These are phyloP conservation scores for Emmelina monodactyla DNA, from an alignment of 2,888 invertebrate genomes.

Conservation along the genomic window DNA sequence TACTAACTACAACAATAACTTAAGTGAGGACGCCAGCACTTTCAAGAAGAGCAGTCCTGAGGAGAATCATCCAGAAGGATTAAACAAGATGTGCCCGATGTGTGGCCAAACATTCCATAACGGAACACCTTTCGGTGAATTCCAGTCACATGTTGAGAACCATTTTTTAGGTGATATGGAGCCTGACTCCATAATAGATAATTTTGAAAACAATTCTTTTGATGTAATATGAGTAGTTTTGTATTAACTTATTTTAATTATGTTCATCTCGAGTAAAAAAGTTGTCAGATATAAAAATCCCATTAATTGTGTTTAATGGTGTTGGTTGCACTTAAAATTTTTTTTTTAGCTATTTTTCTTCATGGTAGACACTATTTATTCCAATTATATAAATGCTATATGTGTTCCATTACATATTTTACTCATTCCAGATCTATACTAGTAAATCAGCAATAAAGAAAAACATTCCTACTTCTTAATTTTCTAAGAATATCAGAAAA, in stretches of 20 bases:
- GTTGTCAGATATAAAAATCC: too few relatives aligned
- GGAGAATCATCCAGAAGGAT: constrained; percentile 24
- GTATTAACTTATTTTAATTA: constrained; percentile 3
- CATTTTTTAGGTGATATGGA: constrained; percentile 74
- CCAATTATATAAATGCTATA: too few relatives aligned
- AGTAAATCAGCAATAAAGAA: too few relatives aligned
- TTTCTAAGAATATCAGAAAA: too few relatives aligned
- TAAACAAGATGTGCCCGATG: constrained; percentile 76
- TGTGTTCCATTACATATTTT: too few relatives aligned
- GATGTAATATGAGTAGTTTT: constrained; percentile 26
- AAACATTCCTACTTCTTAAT: too few relatives aligned
- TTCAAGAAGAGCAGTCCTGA: constrained; percentile 32
- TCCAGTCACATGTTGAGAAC: constrained; percentile 78
- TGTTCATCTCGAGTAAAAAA: neutral
- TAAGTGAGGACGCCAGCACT: constrained; percentile 35
- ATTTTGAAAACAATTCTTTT: constrained; percentile 59
- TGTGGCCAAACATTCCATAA: constrained; percentile 72
- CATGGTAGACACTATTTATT: too few relatives aligned
- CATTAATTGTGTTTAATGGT: too few relatives aligned
- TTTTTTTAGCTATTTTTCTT: too few relatives aligned
- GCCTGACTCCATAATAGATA: constrained; percentile 56
- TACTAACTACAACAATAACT: constrained; percentile 40
- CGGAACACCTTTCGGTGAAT: constrained; percentile 67
- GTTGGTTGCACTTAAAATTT: too few relatives aligned
- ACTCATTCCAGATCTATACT: too few relatives aligned